phyloP scores from a whole-genome alignment of 2,797 vertebrate genomes.

The Gymnodraco acuticeps region DNA sequence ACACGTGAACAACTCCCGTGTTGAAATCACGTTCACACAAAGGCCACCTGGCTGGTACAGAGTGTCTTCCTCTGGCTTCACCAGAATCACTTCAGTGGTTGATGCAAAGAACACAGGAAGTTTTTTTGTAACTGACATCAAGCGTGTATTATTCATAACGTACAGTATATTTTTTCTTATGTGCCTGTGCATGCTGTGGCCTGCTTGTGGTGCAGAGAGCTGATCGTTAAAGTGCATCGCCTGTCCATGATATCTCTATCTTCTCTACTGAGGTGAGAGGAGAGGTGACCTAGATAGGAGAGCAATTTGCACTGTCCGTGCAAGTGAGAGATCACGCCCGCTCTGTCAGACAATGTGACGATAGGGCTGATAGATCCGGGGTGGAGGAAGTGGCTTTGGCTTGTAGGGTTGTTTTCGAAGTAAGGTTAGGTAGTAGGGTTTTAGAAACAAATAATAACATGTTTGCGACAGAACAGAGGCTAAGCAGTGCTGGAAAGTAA shows the following conservation, averaged over 20 bases:
- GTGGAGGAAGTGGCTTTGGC: not conserved
- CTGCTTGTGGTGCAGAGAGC: slow-evolving; percentile 17
- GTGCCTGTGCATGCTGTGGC: slow-evolving; percentile 12
- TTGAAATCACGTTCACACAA: slow-evolving; percentile 22
- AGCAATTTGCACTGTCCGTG: slow-evolving; percentile 70
- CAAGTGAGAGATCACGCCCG: slow-evolving; percentile 58
- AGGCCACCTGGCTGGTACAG: not conserved
- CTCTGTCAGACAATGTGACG: slow-evolving; percentile 45
- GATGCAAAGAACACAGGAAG: slow-evolving; percentile 9
- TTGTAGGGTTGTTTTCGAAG: not conserved
- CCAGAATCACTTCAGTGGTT: not conserved
- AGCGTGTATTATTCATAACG: not conserved
- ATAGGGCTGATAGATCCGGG: slow-evolving; percentile 42
- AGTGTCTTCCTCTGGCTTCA: slow-evolving; percentile 18
- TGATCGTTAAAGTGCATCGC: slow-evolving; percentile 53
- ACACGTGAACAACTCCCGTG: not conserved
- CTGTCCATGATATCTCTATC: slow-evolving; percentile 68
- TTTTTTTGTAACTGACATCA: not conserved
- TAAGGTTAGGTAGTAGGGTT: not conserved
- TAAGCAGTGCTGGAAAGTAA: not conserved
- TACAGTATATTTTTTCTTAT: not conserved
- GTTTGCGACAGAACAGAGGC: not conserved
- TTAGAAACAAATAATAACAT: slow-evolving; percentile 1
- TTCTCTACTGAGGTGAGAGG: slow-evolving; percentile 71
- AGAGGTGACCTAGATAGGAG: slow-evolving; percentile 73